phyloP scores from a whole-genome alignment of 2,113 vertebrate species.

The Caranx melampygus region DNA sequence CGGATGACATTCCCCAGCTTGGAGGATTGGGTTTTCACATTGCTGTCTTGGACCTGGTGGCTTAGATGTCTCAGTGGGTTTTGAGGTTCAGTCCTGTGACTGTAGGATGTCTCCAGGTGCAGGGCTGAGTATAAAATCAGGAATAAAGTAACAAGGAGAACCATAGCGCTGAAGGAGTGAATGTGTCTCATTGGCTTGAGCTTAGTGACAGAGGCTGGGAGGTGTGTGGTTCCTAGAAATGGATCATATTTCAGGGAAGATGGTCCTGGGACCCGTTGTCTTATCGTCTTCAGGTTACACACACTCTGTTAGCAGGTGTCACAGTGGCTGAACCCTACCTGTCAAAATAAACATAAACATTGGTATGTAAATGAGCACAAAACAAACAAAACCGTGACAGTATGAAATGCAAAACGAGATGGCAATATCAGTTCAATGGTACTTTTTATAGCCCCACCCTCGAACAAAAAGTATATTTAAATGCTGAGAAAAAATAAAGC shows the following conservation, averaged over 20 bases:
- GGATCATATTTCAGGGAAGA: constrained; percentile 26
- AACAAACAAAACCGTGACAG: neutral
- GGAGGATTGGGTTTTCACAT: neutral
- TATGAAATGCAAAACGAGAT: neutral
- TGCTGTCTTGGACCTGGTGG: rapidly evolving
- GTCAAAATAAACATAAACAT: neutral
- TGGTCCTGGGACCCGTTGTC: neutral
- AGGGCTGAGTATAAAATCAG: constrained; percentile 65
- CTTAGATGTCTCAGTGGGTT: rapidly evolving
- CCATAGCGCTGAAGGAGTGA: constrained; percentile 38
- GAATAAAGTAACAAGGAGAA: constrained; percentile 48
- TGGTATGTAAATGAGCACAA: neutral
- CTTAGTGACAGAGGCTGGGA: neutral
- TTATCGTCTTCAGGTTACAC: constrained; percentile 25
- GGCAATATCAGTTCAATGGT: no score
- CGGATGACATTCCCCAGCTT: neutral
- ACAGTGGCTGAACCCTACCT: constrained; percentile 20
- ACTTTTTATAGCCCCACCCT: no score
- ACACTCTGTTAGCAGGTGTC: neutral
- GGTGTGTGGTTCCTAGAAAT: neutral
- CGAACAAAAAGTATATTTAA: no score
- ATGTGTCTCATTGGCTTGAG: constrained; percentile 45
- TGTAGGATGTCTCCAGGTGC: neutral
- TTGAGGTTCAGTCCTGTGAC: neutral
- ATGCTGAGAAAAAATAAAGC: neutral